phyloP scores from a whole-genome alignment of 2,797 vertebrate species.

The Scolopax rusticola region DNA sequence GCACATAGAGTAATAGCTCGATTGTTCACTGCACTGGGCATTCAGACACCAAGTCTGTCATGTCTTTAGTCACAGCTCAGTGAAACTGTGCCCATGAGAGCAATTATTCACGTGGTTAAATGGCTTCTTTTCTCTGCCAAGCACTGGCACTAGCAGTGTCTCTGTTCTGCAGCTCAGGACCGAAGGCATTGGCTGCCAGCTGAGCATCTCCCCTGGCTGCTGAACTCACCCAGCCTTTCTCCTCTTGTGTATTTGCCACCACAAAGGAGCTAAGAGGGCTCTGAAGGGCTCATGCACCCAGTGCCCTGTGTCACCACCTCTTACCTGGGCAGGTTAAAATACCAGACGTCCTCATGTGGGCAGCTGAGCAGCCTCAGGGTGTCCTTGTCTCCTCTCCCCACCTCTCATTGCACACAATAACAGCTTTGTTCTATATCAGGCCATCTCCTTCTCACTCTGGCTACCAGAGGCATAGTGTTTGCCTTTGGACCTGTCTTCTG shows the following conservation, averaged over 20 bases:
- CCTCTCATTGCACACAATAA: not conserved
- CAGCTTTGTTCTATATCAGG: fast-evolving
- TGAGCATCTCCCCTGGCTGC: not conserved
- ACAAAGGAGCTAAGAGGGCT: not conserved
- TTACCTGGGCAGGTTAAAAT: not conserved
- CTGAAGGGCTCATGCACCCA: not conserved
- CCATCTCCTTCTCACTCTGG: fast-evolving
- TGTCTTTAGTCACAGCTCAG: not conserved
- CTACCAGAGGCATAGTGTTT: fast-evolving
- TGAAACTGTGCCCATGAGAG: not conserved
- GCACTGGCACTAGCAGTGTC: not conserved
- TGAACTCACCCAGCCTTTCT: not conserved
- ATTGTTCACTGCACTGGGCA: fast-evolving
- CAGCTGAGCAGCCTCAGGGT: not conserved
- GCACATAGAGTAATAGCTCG: not conserved
- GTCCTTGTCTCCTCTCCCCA: not conserved
- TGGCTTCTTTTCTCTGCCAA: not conserved
- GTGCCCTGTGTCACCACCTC: not conserved
- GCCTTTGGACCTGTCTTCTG: not conserved
- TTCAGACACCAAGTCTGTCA: not conserved
- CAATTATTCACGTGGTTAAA: not conserved
- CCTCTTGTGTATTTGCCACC: not conserved
- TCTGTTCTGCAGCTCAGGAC: not conserved
- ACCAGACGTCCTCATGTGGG: fast-evolving
- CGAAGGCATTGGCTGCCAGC: fast-evolving